These are phyloP conservation scores for Drosophila colorata DNA, from an alignment of 2,888 invertebrate genomes.

Conservation along the genomic window DNA sequence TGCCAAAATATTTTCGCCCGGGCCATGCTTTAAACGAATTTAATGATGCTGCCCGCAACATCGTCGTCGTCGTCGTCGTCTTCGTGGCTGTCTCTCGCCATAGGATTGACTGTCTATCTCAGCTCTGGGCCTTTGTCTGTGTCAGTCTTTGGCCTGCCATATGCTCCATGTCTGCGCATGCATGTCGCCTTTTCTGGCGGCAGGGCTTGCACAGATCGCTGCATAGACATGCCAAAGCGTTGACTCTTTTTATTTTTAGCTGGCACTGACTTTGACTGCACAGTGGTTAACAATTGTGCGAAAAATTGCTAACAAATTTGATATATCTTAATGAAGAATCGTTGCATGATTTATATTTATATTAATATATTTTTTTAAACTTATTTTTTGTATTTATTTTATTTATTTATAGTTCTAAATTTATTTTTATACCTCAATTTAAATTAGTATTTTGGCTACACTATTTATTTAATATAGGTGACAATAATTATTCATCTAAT, in stretches of 20 bases:
- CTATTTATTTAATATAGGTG: too few species aligned
- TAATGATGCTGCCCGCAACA: slow-evolving; percentile 73
- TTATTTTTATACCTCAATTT: too few species aligned
- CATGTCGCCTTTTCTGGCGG: slow-evolving; percentile 71
- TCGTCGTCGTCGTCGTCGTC: slow-evolving; percentile 52
- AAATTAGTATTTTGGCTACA: too few species aligned
- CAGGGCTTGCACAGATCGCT: slow-evolving; percentile 57
- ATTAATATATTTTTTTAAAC: too few species aligned
- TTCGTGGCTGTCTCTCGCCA: slow-evolving; percentile 65
- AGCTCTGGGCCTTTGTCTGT: slow-evolving; percentile 36
- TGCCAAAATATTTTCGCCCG: slow-evolving; percentile 71
- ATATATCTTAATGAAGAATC: too few species aligned
- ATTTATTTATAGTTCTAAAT: too few species aligned
- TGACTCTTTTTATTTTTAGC: slow-evolving; percentile 79
- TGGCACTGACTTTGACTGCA: slow-evolving; percentile 64
- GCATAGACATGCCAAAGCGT: slow-evolving; percentile 78
- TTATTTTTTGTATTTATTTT: too few species aligned
- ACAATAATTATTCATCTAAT: too few species aligned
- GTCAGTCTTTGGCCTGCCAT: slow-evolving; percentile 49
- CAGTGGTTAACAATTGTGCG: slow-evolving; percentile 31
- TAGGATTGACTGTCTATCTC: slow-evolving; percentile 81
- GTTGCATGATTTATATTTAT: too few species aligned
- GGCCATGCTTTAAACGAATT: slow-evolving; percentile 73
- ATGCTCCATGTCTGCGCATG: slow-evolving; percentile 66
- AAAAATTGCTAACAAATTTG: neutral